These are phyloP conservation scores for Urocyon cinereoargenteus DNA, from an alignment of 2,797 vertebrate genomes.

Conservation along the genomic window DNA sequence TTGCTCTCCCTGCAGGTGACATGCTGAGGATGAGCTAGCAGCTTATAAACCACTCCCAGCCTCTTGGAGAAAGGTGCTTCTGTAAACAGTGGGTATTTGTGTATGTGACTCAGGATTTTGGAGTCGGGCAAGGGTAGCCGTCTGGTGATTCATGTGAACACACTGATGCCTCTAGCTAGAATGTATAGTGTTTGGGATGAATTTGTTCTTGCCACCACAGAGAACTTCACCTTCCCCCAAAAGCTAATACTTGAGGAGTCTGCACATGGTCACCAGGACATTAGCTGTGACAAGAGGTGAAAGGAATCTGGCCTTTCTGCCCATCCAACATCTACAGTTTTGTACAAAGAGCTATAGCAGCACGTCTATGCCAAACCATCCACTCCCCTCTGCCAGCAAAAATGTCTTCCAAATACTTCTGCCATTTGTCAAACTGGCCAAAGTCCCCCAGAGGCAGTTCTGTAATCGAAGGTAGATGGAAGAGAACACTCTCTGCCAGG, in stretches of 20 bases:
- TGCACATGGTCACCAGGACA: neutral
- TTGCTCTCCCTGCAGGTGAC: neutral
- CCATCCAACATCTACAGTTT: neutral
- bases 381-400: neutral
- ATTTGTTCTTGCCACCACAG: neutral
- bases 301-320: neutral
- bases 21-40: neutral
- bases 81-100: neutral
- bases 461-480: neutral
- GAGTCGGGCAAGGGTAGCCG: neutral
- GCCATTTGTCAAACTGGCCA: neutral
- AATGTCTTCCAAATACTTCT: neutral
- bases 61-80: constrained; percentile 13
- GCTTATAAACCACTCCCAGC: neutral
- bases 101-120: constrained; percentile 57
- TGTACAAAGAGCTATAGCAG: neutral
- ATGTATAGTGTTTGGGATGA: neutral
- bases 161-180: neutral
- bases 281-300: neutral
- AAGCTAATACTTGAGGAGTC: neutral
- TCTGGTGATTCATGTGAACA: constrained; percentile 25
- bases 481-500: neutral
- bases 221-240: neutral
- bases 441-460: neutral
- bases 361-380: neutral